These are phyloP conservation scores for Rhinogobius similis DNA, from an alignment of 2,113 vertebrate genomes.

Conservation along the genomic window DNA sequence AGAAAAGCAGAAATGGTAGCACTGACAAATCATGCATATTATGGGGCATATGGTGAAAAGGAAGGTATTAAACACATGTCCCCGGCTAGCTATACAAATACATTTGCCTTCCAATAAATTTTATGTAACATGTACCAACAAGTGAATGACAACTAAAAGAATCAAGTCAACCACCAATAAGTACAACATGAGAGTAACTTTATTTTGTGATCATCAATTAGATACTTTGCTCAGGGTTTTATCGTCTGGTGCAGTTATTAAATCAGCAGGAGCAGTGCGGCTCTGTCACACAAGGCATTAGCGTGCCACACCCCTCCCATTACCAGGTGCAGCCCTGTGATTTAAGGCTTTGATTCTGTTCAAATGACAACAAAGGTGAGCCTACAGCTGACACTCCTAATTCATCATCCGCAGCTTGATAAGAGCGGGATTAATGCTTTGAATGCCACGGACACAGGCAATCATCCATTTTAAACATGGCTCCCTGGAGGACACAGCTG, in stretches of 20 bases:
- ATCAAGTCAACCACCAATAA: slow-evolving; percentile 4
- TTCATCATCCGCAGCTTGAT: slow-evolving; percentile 79
- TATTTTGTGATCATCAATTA: slow-evolving; percentile 58
- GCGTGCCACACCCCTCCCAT: slow-evolving; percentile 62
- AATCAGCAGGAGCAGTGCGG: slow-evolving; percentile 70
- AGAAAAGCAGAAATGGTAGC: no score
- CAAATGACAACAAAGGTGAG: slow-evolving; percentile 81
- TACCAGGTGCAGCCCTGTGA: slow-evolving; percentile 78
- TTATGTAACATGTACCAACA: neutral
- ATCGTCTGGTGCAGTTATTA: slow-evolving; percentile 73
- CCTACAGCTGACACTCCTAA: slow-evolving; percentile 74
- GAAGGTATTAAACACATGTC: neutral
- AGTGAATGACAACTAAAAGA: neutral
- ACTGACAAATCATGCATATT: no score
- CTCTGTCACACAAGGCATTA: slow-evolving; percentile 69
- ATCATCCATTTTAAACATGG: slow-evolving; percentile 77
- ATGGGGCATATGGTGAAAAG: no score
- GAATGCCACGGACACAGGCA: slow-evolving; percentile 75
- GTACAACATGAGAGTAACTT: slow-evolving; percentile 58
- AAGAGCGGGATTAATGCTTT: slow-evolving; percentile 80
- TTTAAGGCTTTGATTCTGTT: slow-evolving; percentile 83
- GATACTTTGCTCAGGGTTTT: slow-evolving; percentile 67
- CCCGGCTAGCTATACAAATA: neutral
- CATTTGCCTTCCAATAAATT: neutral
- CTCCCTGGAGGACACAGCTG: slow-evolving; percentile 70